These are phyloP conservation scores for Caligus rogercresseyi DNA, from an alignment of 1,140 invertebrate species.

Conservation along the genomic window DNA sequence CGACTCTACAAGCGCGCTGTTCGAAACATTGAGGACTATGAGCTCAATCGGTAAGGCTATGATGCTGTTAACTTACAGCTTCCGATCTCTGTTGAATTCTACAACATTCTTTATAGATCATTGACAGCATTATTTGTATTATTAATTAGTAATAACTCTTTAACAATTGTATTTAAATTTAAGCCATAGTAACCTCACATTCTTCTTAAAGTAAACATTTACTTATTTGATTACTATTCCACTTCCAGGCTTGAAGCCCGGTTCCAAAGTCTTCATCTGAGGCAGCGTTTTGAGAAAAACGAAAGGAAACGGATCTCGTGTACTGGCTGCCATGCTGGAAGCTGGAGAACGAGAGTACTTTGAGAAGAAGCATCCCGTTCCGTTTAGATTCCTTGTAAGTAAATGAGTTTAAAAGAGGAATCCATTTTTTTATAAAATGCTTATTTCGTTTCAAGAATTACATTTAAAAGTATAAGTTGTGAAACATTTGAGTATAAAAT, in stretches of 20 bases:
- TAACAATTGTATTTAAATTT: too few relatives aligned
- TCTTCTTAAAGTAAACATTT: too few relatives aligned
- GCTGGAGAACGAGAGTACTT: neutral
- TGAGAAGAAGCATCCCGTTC: neutral
- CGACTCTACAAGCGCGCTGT: neutral
- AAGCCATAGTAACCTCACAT: too few relatives aligned
- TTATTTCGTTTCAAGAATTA: too few relatives aligned
- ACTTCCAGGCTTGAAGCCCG: neutral
- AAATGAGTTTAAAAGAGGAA: too few relatives aligned
- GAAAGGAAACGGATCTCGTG: slow-evolving; percentile 7
- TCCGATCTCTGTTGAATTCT: too few relatives aligned
- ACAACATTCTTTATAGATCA: too few relatives aligned
- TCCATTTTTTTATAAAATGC: too few relatives aligned
- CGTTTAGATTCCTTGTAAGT: neutral
- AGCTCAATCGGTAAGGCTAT: neutral
- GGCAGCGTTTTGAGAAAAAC: neutral
- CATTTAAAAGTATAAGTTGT: too few relatives aligned
- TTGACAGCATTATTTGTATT: too few relatives aligned
- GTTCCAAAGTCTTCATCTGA: neutral
- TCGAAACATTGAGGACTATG: neutral
- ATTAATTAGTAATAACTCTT: too few relatives aligned
- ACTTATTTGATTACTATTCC: neutral
- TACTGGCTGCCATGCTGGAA: neutral
- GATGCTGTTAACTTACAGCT: neutral
- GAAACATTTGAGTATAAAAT: too few relatives aligned